Evolutionary conservation across 2,888 invertebrate genomes (phyloP).

Genomic region (Agonopterix heracliana): DNA sequence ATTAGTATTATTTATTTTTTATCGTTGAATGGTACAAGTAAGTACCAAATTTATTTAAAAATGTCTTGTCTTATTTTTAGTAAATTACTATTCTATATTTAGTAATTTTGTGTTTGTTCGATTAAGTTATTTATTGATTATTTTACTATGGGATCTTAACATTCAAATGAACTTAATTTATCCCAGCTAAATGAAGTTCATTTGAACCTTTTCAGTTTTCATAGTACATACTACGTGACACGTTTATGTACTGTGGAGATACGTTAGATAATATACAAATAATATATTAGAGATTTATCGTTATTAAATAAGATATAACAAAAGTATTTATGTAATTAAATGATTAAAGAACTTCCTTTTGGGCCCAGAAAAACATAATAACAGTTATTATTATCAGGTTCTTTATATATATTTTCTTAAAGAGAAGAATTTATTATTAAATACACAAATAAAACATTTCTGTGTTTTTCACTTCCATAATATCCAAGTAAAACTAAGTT

Average conservation of each 20-base stretch:
- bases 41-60: too few species aligned
- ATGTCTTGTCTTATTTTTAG: too few species aligned
- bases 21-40: too few species aligned
- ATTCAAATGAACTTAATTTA: conserved; percentile 59
- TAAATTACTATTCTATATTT: too few species aligned
- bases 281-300: conserved; percentile 49
- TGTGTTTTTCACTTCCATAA: conserved; percentile 44
- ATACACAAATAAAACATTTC: conserved; percentile 35
- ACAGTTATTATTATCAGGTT: conserved; percentile 32
- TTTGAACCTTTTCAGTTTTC: conserved; percentile 38
- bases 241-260: conserved; percentile 25
- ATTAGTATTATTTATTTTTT: too few species aligned
- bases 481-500: conserved; percentile 25
- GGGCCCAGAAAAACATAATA: conserved; percentile 45
- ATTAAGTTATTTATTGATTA: too few species aligned
- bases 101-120: too few species aligned
- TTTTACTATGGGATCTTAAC: neutral
- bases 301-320: conserved; percentile 42
- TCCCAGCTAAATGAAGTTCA: conserved; percentile 64
- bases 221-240: conserved; percentile 15
- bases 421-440: conserved; percentile 43
- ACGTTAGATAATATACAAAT: conserved; percentile 40
- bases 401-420: conserved; percentile 58
- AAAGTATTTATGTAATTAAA: conserved; percentile 35
- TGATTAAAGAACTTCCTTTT: conserved; percentile 42